Base-by-base conservation (phyloP, 2,797 vertebrate genomes). In the Hybognathus amarus region DNA sequence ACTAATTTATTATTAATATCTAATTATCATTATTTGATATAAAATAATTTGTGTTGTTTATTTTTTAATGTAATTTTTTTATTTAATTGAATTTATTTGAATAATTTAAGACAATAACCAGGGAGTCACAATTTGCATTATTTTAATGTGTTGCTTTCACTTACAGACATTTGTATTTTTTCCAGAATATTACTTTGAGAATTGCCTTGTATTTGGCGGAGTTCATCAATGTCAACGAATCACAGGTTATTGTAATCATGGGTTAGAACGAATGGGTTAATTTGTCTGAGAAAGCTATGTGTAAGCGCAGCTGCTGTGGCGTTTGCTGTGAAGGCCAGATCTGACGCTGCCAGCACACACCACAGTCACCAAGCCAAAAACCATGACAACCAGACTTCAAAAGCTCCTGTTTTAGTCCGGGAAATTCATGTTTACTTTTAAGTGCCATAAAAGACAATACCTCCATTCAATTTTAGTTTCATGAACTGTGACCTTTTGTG, bases 291-390 rank as follows among this genome's bases (percentile, higher is more conserved):
- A 76, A 86, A 79, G 36, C 40, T 64, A 22, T 69, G 42, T 85
- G 67, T 6, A n/a, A 79, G 18, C 79, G 86, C 85, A 90, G 90
- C 88, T 88, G 88, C 77, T 27, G 20, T 56, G 13, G 71, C 86
- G 85, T 90, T 89, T 87, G 87, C 71, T 20, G 83, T 63, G 50
- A 54, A 30, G 81, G 77, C 83, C 71, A 17, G 40, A 78, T 83
- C 76, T 83, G 10, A 71, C 87, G 77, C 86, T 61, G 80, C 86
- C 84, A 83, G 80, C 81, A 6, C 71, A 63, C 82, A 33, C 24
- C 1, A 63, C 20, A 86, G 89, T 85, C 83, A 86, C 85, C 80
- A 40, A 83, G 75, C 75, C 82, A 77, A 61, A 33, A 70, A 77
- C 82, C 82, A 83, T 78, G 75, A 70, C 82, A 78, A 83, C 82